These are phyloP conservation scores for Caenorhabditis sp. DNA, from an alignment of 2,888 invertebrate species.

Conservation along the genomic window DNA sequence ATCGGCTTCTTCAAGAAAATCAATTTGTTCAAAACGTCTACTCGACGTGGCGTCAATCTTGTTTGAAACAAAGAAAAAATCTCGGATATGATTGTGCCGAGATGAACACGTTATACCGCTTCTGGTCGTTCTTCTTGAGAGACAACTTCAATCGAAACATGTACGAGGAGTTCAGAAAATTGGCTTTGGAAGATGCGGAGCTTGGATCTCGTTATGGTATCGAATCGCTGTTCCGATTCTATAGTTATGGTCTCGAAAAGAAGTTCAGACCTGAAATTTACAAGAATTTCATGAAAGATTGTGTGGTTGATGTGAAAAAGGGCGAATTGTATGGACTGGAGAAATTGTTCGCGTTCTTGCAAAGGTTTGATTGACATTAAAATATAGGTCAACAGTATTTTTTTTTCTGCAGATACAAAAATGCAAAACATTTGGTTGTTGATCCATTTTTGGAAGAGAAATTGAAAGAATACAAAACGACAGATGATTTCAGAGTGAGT, in stretches of 20 bases:
- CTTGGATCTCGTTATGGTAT: slow-evolving; percentile 77
- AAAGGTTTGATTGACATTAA: slow-evolving; percentile 71
- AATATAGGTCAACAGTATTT: background rate
- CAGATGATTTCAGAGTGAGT: slow-evolving; percentile 71
- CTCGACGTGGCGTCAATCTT: slow-evolving; percentile 91
- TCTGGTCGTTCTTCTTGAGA: slow-evolving; percentile 98
- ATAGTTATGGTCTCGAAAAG: slow-evolving; percentile 94
- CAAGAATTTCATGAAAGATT: slow-evolving; percentile 85
- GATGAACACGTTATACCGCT: slow-evolving; percentile 98
- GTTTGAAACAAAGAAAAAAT: slow-evolving; percentile 91
- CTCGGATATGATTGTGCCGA: slow-evolving; percentile 94
- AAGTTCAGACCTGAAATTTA: slow-evolving; percentile 94
- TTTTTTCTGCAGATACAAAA: slow-evolving; percentile 51
- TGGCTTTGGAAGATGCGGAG: slow-evolving; percentile 91
- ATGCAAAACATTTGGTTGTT: slow-evolving; percentile 69
- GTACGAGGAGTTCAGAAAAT: slow-evolving; percentile 91
- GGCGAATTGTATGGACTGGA: slow-evolving; percentile 96
- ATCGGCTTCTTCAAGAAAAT: slow-evolving; percentile 90
- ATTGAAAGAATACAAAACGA: slow-evolving; percentile 73
- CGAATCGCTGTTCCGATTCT: slow-evolving; percentile 87
- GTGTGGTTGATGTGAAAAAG: slow-evolving; percentile 58
- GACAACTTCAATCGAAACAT: slow-evolving; percentile 97
- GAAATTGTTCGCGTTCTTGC: slow-evolving; percentile 98
- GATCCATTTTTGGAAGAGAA: slow-evolving; percentile 71
- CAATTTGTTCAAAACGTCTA: slow-evolving; percentile 96